These are phyloP conservation scores for Tanytarsus gracilentus DNA, from an alignment of 2,888 invertebrate genomes.

Conservation along the genomic window DNA sequence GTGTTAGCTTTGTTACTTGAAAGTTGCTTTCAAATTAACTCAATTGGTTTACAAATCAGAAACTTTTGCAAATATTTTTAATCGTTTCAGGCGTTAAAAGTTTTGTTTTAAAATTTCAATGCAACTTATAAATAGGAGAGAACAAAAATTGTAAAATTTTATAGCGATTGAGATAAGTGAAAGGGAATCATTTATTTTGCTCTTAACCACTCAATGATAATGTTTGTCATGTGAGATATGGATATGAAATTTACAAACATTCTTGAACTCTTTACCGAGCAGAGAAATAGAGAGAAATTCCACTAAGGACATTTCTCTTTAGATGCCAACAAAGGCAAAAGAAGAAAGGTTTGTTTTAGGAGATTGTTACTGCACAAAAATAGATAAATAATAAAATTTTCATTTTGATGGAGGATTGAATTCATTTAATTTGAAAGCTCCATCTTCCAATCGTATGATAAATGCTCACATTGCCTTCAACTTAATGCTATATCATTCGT, in stretches of 20 bases:
- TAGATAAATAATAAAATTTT: slow-evolving; percentile 23
- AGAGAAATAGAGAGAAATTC: neutral
- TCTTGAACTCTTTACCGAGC: neutral
- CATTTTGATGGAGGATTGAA: slow-evolving; percentile 26
- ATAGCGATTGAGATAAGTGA: too few relatives aligned
- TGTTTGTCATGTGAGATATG: slow-evolving; percentile 9
- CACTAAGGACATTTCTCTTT: slow-evolving; percentile 10
- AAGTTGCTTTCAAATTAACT: slow-evolving; percentile 12
- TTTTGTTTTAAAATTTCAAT: too few relatives aligned
- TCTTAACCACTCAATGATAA: too few relatives aligned
- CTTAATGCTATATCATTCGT: neutral
- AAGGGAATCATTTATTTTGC: too few relatives aligned
- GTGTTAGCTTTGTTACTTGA: slow-evolving; percentile 15
- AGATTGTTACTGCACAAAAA: slow-evolving; percentile 15
- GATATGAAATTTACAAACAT: neutral
- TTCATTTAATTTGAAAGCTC: slow-evolving; percentile 16
- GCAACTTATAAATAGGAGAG: too few relatives aligned
- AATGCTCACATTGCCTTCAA: slow-evolving; percentile 10
- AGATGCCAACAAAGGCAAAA: too few relatives aligned
- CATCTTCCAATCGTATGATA: slow-evolving; percentile 24
- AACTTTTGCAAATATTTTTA: too few relatives aligned
- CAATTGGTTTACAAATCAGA: too few relatives aligned
- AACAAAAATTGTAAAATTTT: too few relatives aligned
- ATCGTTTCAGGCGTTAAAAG: too few relatives aligned
- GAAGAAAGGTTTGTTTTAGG: slow-evolving; percentile 10